Evolutionary conservation across 2,888 invertebrate genomes (phyloP), one percentile per base, ranked within the genome.

Genomic region (Pyralis farinalis): DNA sequence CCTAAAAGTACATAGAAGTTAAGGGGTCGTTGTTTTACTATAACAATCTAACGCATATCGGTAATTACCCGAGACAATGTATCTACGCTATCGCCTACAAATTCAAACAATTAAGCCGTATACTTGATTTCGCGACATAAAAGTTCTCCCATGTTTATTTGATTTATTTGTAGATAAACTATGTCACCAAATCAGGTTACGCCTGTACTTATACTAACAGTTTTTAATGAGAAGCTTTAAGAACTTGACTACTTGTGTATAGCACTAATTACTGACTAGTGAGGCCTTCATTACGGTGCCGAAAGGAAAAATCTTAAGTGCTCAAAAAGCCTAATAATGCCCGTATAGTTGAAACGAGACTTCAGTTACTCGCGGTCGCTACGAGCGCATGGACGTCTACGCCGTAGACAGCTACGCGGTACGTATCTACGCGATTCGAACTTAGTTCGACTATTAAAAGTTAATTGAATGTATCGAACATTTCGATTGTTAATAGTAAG

Each of bases 351-450:
- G 53, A 49, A 57, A 53, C 47, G 37, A 34, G 30, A 35, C 47
- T 58, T 72, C 79, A 85, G 84, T 84, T 44, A 49, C 58, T 58
- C 75, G 76, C 74, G 76, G 55, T 60, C 66, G 74, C 71, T 76
- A 70, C 69, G 61, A 59, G 63, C 57, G 78, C 42, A 51, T 71
- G 69, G 78, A 64, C 76, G 76, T 60, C 81, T 82, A 81, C 81
- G 78, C 53, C 70, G 78, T 73, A 77, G 74, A 53, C 11, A 20
- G 45, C 46, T 55, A 53, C 59, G 58, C 45, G 33, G 33, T 39
- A 33, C 33, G 48, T 55, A 46, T 58, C 52, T 56, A 43, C 53
- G 44, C 34, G 40, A n/a, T 28, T 33, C 32, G 39, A 71, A 71
- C 64, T 71, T 68, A 46, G 54, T 61, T 49, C 62, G 62, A 48